Evolutionary conservation across 2,888 invertebrate species (phyloP).

Genomic region (Apoda limacodes): DNA sequence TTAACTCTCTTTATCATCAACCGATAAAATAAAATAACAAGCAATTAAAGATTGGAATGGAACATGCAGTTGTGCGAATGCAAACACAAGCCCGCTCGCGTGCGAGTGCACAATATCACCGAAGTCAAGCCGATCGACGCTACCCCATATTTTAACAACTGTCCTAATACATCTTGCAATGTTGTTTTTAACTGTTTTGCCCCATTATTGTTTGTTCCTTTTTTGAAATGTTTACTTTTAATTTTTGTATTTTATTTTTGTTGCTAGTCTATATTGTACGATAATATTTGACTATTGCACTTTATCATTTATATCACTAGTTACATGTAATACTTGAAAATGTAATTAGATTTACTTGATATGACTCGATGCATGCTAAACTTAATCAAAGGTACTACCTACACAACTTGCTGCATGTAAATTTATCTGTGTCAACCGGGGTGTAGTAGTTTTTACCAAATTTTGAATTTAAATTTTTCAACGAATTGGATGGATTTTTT

Average conservation of each 20-base stretch:
- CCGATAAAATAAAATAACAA: too few relatives aligned
- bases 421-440: conserved; percentile 60
- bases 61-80: conserved; percentile 25
- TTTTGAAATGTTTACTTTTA: conserved; percentile 59
- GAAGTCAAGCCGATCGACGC: conserved; percentile 51
- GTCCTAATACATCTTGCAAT: conserved; percentile 71
- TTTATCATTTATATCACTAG: conserved; percentile 19
- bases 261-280: conserved; percentile 27
- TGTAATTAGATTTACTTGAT: too few relatives aligned
- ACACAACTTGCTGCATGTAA: conserved; percentile 69
- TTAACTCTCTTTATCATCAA: too few relatives aligned
- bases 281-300: too few relatives aligned
- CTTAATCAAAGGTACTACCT: too few relatives aligned
- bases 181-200: conserved; percentile 68
- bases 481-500: conserved; percentile 74
- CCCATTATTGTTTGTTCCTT: conserved; percentile 61
- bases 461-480: conserved; percentile 64
- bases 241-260: conserved; percentile 51
- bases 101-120: conserved; percentile 54
- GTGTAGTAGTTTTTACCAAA: conserved; percentile 3
- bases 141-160: conserved; percentile 71
- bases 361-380: too few relatives aligned
- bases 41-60: not conserved
- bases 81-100: conserved; percentile 48
- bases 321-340: too few relatives aligned